Percentiles rank a stretch among this genome's conserved stretches.
phyloP scores from a whole-genome alignment of 2,888 invertebrate genomes.

The Lymantria monacha region DNA sequence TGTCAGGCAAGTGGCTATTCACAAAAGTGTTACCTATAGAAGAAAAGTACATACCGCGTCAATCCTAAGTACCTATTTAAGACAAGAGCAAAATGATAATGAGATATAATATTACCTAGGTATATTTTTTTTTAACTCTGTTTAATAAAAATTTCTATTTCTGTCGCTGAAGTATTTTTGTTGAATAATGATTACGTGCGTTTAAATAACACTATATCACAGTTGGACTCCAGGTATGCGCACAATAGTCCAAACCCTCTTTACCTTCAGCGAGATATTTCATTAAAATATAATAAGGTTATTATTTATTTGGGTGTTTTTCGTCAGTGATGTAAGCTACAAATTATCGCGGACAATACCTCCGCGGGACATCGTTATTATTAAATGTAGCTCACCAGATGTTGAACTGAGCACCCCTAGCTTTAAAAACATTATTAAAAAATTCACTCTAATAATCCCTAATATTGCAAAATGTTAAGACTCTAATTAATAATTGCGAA shows the following conservation, averaged over 20 bases:
- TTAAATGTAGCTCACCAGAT: constrained; percentile 70
- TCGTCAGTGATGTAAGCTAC: constrained; percentile 72
- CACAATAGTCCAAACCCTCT: constrained; percentile 33
- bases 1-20: too few species aligned
- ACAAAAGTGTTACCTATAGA: too few species aligned
- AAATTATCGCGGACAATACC: constrained; percentile 77
- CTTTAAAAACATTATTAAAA: constrained; percentile 52
- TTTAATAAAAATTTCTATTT: too few species aligned
- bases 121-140: too few species aligned
- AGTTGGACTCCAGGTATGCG: constrained; percentile 41
- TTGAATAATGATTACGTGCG: constrained; percentile 14
- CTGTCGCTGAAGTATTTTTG: too few species aligned
- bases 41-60: too few species aligned
- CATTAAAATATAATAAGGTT: constrained; percentile 75
- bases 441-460: constrained; percentile 37
- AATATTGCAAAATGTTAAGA: constrained; percentile 26
- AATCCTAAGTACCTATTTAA: too few species aligned
- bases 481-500: constrained; percentile 11
- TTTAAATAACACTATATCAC: constrained; percentile 37
- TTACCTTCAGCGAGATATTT: constrained; percentile 50
- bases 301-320: constrained; percentile 75
- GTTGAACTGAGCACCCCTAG: constrained; percentile 39
- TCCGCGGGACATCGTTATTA: constrained; percentile 69
- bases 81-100: too few species aligned
- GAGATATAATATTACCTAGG: too few species aligned